phyloP scores from a whole-genome alignment of 2,797 vertebrate genomes.

The Spea hammondii region DNA sequence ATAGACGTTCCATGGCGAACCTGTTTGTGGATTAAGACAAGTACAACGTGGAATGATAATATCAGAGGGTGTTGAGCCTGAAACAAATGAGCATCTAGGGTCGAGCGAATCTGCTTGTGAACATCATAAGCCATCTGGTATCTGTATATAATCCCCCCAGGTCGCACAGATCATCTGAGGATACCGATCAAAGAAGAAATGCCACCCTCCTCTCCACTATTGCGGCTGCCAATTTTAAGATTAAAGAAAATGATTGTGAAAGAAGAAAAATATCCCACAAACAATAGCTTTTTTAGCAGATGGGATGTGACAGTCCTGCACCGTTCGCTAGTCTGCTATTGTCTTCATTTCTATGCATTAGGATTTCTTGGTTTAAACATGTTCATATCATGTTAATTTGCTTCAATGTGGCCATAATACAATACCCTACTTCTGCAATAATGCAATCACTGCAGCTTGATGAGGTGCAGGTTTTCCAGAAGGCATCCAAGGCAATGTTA shows the following conservation, averaged over 20 bases:
- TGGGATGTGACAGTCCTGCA: neutral
- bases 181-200: constrained; percentile 24
- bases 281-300: neutral
- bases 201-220: neutral
- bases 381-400: no score
- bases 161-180: constrained; percentile 26
- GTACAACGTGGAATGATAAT: neutral
- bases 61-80: neutral
- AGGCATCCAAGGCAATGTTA: no score
- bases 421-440: no score
- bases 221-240: constrained; percentile 27
- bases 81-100: constrained; percentile 12
- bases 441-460: no score
- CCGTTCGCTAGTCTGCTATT: neutral
- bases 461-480: no score
- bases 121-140: constrained; percentile 34
- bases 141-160: constrained; percentile 20
- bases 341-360: no score
- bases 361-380: no score
- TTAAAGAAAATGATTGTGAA: constrained; percentile 12
- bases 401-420: no score
- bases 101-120: constrained; percentile 1
- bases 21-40: neutral
- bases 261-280: neutral
- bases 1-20: neutral